Evolutionary conservation across 2,888 invertebrate genomes (phyloP).

Genomic region (Aradus depressus): DNA sequence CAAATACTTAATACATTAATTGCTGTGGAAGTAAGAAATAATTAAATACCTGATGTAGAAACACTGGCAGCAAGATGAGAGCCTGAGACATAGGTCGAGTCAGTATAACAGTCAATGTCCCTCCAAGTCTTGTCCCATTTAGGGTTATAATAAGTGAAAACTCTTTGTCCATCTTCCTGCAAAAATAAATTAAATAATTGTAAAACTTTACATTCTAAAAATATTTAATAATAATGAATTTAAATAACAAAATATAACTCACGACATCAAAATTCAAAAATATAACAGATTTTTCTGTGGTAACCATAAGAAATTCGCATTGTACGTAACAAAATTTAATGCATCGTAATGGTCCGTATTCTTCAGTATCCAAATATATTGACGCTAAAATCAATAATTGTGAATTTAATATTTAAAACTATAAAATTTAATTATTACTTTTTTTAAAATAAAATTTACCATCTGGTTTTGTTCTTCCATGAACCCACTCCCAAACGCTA

Average conservation of each 20-base stretch:
- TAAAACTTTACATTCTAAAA: no score
- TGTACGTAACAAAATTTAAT: slow-evolving; percentile 6
- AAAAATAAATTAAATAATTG: neutral
- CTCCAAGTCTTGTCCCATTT: no score
- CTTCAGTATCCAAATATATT: slow-evolving; percentile 2
- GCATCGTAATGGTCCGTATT: neutral
- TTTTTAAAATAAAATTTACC: neutral
- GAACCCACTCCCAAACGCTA: slow-evolving; percentile 14
- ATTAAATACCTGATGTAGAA: no score
- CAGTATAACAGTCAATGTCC: no score
- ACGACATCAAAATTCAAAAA: slow-evolving; percentile 7
- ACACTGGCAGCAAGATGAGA: no score
- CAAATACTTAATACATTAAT: no score
- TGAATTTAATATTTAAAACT: neutral
- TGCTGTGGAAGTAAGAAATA: no score
- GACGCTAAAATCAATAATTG: slow-evolving; percentile 1
- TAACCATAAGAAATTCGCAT: slow-evolving; percentile 2
- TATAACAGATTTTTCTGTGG: slow-evolving; percentile 3
- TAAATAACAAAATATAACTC: no score
- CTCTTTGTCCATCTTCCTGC: neutral
- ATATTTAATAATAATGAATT: no score
- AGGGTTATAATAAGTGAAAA: neutral
- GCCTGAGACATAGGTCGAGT: no score
- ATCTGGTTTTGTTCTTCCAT: slow-evolving; percentile 5
- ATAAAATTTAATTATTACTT: neutral